Evolutionary conservation across 2,797 vertebrate species (phyloP).

Genomic region (Megaceryle alcyon): DNA sequence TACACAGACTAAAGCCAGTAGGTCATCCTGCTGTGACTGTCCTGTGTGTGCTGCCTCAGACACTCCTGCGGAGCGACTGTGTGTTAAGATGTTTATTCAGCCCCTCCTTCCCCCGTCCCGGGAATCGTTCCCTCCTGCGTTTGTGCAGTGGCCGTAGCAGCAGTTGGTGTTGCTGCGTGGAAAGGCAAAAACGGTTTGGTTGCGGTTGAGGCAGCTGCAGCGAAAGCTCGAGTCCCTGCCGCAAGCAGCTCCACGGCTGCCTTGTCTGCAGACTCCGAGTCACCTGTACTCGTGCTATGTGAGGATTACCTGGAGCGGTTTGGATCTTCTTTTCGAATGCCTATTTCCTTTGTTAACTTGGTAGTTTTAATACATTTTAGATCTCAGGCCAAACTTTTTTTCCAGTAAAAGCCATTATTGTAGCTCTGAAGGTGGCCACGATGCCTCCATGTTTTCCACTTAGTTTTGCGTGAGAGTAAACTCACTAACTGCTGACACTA

Average conservation of each 20-base stretch:
- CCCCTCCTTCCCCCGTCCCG: neutral
- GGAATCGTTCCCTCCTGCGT: neutral
- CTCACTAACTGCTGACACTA: neutral
- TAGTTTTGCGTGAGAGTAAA: neutral
- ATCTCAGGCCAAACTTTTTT: neutral
- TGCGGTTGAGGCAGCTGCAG: neutral
- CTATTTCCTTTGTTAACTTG: neutral
- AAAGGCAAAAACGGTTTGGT: neutral
- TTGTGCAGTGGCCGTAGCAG: neutral
- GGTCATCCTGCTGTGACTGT: neutral
- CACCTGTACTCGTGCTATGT: neutral
- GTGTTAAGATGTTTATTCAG: neutral
- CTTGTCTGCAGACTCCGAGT: neutral
- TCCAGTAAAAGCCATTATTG: neutral
- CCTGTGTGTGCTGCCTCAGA: neutral
- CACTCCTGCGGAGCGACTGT: neutral
- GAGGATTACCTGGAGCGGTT: neutral
- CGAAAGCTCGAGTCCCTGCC: neutral
- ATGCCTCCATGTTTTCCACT: neutral
- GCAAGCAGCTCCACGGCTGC: neutral
- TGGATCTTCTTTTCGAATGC: neutral
- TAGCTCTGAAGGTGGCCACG: neutral
- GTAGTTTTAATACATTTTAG: neutral
- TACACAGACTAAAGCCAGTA: accelerated
- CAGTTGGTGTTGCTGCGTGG: neutral